These are phyloP conservation scores for Fragum whitleyi DNA, from an alignment of 2,888 invertebrate genomes.

Conservation along the genomic window DNA sequence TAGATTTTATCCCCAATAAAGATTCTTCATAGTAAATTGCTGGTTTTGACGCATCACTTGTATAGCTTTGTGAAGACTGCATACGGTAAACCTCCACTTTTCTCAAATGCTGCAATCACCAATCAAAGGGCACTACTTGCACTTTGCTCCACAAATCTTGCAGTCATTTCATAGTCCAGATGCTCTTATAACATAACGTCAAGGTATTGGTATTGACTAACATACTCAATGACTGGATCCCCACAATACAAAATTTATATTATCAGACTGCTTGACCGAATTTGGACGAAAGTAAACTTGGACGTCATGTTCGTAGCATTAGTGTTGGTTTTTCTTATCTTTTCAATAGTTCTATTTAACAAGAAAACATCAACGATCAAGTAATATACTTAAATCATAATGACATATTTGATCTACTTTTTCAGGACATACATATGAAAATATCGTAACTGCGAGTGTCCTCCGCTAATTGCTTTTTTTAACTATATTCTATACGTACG, in stretches of 20 bases:
- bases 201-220: conserved; percentile 22
- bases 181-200: conserved; percentile 22
- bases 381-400: too few species aligned
- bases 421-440: too few species aligned
- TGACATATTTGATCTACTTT: too few species aligned
- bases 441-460: too few species aligned
- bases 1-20: conserved; percentile 31
- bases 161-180: not conserved
- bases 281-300: conserved; percentile 33
- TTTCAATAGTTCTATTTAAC: too few species aligned
- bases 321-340: too few species aligned
- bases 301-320: too few species aligned
- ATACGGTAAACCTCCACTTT: conserved; percentile 36
- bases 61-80: conserved; percentile 43
- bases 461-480: too few species aligned
- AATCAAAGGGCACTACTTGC: conserved; percentile 37
- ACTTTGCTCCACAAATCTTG: conserved; percentile 33
- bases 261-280: conserved; percentile 18
- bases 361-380: too few species aligned
- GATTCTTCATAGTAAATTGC: conserved; percentile 34
- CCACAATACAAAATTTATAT: conserved; percentile 25
- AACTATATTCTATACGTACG: too few species aligned
- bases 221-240: not conserved
- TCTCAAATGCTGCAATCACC: conserved; percentile 36
- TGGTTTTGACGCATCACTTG: conserved; percentile 25